Conservation (phyloP, 2,888 invertebrate genomes). For the Pemphredon lugubris region DNA sequence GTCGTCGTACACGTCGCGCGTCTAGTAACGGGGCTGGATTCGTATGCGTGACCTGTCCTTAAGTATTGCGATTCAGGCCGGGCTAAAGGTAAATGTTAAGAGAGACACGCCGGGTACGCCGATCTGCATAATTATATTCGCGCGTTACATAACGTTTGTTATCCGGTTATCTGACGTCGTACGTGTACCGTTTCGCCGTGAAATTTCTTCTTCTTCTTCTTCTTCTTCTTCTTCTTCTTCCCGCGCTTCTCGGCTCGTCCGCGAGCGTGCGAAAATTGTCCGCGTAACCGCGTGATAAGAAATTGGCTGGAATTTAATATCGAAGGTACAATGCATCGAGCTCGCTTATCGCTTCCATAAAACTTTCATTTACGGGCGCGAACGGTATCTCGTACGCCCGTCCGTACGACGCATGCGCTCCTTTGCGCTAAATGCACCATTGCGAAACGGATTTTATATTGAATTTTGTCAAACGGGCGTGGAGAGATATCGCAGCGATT, state of each 20-base stretch:
- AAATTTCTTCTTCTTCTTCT: conserved; percentile 48
- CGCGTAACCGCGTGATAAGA: neutral
- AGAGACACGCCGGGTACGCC: conserved; percentile 45
- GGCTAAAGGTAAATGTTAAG: conserved; percentile 75
- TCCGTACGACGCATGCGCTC: no score
- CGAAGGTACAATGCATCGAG: no score
- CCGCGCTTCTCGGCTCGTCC: conserved; percentile 13
- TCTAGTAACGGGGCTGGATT: conserved; percentile 53
- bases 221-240: conserved; percentile 34
- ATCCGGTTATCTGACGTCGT: conserved; percentile 65
- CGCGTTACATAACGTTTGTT: conserved; percentile 69
- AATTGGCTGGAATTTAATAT: neutral
- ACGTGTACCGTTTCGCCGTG: conserved; percentile 51
- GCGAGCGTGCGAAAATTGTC: conserved; percentile 50
- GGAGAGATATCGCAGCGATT: no score
- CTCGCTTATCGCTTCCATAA: no score
- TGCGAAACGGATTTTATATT: no score
- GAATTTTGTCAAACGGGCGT: no score
- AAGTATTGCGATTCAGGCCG: conserved; percentile 55
- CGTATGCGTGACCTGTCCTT: conserved; percentile 65
- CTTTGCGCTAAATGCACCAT: no score
- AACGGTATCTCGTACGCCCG: no score
- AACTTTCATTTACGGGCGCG: no score
- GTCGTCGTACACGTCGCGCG: no score
- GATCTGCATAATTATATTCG: conserved; percentile 74